Conservation (phyloP, 2,113 vertebrate genomes). For the Chelonoidis abingdonii region DNA sequence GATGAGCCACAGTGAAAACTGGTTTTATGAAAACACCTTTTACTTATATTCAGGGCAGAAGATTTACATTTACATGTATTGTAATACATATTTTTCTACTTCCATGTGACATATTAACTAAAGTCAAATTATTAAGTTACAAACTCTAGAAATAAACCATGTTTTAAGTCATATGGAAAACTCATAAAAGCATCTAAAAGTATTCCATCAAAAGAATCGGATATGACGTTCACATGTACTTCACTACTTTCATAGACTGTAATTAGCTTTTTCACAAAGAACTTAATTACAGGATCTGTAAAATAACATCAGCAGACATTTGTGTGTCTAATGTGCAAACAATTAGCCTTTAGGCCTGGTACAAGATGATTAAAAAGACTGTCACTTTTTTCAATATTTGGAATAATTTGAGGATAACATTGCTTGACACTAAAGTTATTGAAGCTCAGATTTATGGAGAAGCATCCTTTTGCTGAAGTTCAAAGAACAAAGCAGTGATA, state of each 20-base stretch:
- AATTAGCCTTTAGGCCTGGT: neutral
- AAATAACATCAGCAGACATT: neutral
- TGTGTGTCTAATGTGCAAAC: neutral
- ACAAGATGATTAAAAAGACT: neutral
- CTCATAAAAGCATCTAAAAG: neutral
- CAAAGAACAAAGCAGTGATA: neutral
- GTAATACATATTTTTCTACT: neutral
- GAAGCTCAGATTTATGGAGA: neutral
- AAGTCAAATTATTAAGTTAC: neutral
- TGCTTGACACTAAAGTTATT: neutral
- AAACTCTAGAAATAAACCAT: conserved; percentile 6
- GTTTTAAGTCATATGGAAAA: neutral
- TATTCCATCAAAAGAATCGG: neutral
- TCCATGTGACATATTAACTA: neutral
- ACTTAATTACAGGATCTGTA: neutral
- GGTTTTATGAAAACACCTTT: conserved; percentile 30
- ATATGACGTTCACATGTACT: neutral
- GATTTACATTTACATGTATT: neutral
- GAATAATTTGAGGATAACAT: neutral
- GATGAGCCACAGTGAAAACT: conserved; percentile 13
- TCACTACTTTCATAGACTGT: neutral
- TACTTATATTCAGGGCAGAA: neutral
- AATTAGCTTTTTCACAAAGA: neutral
- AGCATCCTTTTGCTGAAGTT: neutral
- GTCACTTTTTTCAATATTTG: neutral